Conservation (phyloP, 2,113 vertebrate genomes). For the Todiramphus saurophagus region DNA sequence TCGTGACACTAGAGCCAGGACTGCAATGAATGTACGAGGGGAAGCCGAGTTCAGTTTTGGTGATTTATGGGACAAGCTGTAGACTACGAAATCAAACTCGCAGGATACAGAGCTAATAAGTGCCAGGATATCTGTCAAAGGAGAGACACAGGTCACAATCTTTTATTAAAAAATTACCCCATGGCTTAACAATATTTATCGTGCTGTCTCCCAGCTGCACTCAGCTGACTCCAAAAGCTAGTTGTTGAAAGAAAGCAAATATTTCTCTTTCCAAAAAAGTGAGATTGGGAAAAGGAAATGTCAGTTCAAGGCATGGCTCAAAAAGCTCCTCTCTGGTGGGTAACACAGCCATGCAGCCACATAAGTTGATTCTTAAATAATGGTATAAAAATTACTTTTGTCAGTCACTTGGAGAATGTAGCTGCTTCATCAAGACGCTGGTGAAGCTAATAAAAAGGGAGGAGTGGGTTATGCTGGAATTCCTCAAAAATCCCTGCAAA, state of each 20-base stretch:
- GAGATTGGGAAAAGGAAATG: not conserved
- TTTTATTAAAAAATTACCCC: not conserved
- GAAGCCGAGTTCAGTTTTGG: not conserved
- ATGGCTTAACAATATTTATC: not conserved
- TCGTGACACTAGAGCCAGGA: not conserved
- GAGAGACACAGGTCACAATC: not conserved
- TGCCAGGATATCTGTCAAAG: not conserved
- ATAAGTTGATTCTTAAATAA: not conserved
- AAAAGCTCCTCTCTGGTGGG: not conserved
- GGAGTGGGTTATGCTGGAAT: not conserved
- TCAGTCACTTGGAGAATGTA: not conserved
- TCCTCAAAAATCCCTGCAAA: slow-evolving; percentile 6
- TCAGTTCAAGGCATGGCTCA: not conserved
- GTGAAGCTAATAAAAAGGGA: not conserved
- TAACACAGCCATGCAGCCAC: not conserved
- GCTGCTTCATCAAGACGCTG: not conserved
- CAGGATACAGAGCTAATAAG: not conserved
- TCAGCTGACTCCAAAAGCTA: not conserved
- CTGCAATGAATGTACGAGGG: not conserved
- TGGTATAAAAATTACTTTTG: not conserved
- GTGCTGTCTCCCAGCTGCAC: not conserved
- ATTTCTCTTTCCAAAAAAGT: not conserved
- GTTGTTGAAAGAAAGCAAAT: not conserved
- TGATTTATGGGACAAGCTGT: not conserved
- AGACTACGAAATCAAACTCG: not conserved